Conservation (phyloP, 2,113 vertebrate species). For the Eretmochelys imbricata region DNA sequence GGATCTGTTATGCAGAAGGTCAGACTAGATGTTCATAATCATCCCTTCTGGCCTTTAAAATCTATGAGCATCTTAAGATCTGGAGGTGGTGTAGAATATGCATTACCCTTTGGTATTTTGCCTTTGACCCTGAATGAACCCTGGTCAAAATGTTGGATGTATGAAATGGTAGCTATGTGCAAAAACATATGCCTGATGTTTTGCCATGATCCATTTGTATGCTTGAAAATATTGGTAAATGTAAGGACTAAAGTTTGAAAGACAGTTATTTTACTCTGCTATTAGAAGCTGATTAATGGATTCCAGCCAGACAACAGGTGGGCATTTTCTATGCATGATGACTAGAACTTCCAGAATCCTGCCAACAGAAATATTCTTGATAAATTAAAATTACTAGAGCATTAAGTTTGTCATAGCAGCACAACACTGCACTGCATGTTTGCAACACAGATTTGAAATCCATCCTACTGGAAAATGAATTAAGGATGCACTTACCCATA, state of each 20-base stretch:
- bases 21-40: too few relatives aligned
- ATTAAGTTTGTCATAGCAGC: constrained; percentile 3
- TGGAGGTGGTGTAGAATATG: too few relatives aligned
- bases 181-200: not conserved
- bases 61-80: too few relatives aligned
- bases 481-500: not conserved
- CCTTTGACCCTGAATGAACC: too few relatives aligned
- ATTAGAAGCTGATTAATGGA: constrained; percentile 43
- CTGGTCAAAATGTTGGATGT: too few relatives aligned
- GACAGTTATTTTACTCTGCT: not conserved
- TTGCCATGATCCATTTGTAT: constrained; percentile 9
- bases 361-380: not conserved
- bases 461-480: constrained; percentile 26
- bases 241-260: constrained; percentile 44
- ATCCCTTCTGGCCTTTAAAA: too few relatives aligned
- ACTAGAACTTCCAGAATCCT: not conserved
- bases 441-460: constrained; percentile 13
- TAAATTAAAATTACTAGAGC: not conserved
- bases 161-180: too few relatives aligned
- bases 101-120: too few relatives aligned
- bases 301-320: not conserved
- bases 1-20: too few relatives aligned
- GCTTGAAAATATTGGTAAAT: not conserved
- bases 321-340: not conserved
- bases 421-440: not conserved